These are phyloP conservation scores for Sinella curviseta DNA, from an alignment of 1,140 invertebrate species.

Conservation along the genomic window DNA sequence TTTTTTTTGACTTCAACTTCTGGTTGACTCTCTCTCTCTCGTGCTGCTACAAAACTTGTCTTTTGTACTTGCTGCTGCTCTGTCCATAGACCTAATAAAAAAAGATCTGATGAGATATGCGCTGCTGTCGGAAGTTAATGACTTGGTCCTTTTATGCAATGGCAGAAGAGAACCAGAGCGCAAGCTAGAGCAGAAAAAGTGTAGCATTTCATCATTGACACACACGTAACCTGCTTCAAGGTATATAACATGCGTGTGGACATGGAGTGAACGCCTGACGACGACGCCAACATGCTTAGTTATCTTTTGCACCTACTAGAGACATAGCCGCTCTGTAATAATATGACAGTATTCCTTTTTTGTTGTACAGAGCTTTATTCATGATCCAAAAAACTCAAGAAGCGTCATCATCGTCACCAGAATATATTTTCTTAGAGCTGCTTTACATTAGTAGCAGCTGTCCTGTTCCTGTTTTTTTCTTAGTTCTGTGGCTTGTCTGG, in stretches of 20 bases:
- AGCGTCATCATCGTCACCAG: background rate
- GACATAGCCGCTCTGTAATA: background rate
- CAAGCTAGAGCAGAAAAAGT: background rate
- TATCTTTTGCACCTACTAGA: background rate
- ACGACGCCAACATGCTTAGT: too few species aligned
- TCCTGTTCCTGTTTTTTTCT: too few species aligned
- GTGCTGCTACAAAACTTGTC: too few species aligned
- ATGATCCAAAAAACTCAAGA: background rate
- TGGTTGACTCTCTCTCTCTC: too few species aligned
- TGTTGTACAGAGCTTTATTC: background rate
- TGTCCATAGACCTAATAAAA: background rate
- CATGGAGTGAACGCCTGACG: too few species aligned
- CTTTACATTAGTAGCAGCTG: too few species aligned
- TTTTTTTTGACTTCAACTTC: too few species aligned
- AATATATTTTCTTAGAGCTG: background rate
- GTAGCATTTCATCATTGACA: background rate
- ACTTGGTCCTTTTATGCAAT: background rate
- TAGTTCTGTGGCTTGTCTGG: too few species aligned
- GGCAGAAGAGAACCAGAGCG: background rate
- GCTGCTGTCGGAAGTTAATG: conserved; percentile 3
- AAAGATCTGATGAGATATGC: conserved; percentile 2
- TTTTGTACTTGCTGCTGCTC: too few species aligned
- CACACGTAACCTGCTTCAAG: too few species aligned
- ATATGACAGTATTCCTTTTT: background rate
- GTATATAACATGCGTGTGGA: too few species aligned